These are phyloP conservation scores for Philantomba maxwellii DNA, from an alignment of 2,113 vertebrate genomes.

Conservation along the genomic window DNA sequence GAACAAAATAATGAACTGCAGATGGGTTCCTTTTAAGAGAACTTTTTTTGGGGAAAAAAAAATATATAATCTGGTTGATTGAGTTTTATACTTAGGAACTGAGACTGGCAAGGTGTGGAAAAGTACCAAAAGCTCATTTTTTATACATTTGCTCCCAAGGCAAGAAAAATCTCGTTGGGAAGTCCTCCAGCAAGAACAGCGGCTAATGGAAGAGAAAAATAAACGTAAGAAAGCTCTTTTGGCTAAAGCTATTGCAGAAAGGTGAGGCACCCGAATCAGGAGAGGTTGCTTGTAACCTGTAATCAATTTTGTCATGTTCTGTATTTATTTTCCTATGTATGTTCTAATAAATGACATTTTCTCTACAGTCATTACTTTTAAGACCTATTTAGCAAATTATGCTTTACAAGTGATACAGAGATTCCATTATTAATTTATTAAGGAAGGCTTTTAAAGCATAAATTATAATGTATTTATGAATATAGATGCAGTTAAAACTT, in stretches of 20 bases:
- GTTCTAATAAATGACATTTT: not conserved
- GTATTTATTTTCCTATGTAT: not conserved
- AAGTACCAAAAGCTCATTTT: constrained; percentile 51
- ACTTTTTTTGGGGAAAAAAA: not conserved
- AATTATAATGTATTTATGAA: not conserved
- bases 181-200: constrained; percentile 91
- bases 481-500: not conserved
- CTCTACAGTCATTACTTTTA: not conserved
- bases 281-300: not conserved
- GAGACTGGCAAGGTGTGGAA: constrained; percentile 25
- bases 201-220: constrained; percentile 93
- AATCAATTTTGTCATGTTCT: not conserved
- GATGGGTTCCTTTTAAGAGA: constrained; percentile 45
- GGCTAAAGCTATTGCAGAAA: constrained; percentile 93
- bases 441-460: not conserved
- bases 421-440: not conserved
- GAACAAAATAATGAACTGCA: constrained; percentile 55
- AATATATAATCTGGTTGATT: constrained; percentile 36
- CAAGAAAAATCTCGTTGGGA: constrained; percentile 90
- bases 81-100: constrained; percentile 27
- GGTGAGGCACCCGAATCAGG: constrained; percentile 77
- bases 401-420: not conserved
- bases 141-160: constrained; percentile 73
- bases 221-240: constrained; percentile 94
- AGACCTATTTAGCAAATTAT: not conserved